Evolutionary conservation across 1,140 invertebrate species (phyloP), one percentile per base, ranked within the genome.

Genomic region (Trachymyrmex cornetzi): DNA sequence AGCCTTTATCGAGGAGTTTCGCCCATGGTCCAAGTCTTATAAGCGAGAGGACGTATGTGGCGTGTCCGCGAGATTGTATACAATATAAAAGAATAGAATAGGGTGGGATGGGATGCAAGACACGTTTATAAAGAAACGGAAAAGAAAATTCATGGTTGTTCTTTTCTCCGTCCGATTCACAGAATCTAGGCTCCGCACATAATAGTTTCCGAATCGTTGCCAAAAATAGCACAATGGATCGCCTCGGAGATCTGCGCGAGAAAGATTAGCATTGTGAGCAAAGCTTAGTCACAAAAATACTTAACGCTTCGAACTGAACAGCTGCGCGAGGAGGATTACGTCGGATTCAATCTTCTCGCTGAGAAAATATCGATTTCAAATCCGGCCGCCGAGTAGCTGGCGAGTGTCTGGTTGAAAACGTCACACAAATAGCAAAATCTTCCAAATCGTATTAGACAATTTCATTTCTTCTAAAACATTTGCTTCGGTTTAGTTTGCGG

Each of bases 1-100:
- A 74, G 63, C 55, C 66, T 89, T 89, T 91, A 91, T 90, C 80
- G 90, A 88, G 30, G 80, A 84, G 81, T 86, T 61, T 86, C 59
- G 69, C 53, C 44, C 57, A 2, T 79, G 34, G 66, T 38, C 80
- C 63, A 86, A 80, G 48, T 85, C 44, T 87, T 87, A 84, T 77
- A 88, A 87, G 30, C 59, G 30, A 63, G 9, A 80, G 59, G 30
- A 55, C 59, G 85, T 66, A 86, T 61, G 66, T 69, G 63, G 55
- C 22, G 44, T 66, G 27, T 77, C 61, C 30, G 50, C 53, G 14
- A n/a, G 63, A n/a, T 34, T 50, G 77, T 74, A 80, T 24, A 69
- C 67, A 77, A 91, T 91, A 91, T 84, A 87, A 88, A 77, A 77
- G 74, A 61, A 64, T 80, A 38, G 48, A 38, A 61, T 50, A 72